Conservation (phyloP, 1,140 invertebrate genomes). For the Akabosia matsudoensis region DNA sequence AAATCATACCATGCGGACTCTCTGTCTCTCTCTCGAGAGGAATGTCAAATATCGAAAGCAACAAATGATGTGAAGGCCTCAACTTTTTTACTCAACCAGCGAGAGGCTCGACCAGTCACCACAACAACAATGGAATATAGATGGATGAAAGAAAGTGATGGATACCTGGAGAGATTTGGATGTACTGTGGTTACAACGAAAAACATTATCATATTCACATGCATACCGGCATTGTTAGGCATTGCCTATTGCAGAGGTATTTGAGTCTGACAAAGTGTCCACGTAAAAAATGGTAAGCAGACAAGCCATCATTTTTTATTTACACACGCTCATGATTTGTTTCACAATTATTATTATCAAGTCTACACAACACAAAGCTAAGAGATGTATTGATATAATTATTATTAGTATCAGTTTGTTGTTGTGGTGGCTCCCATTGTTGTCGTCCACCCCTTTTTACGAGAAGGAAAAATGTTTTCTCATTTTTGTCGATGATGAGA, state of each 20-base stretch:
- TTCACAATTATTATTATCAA: neutral
- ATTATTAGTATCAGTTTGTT: neutral
- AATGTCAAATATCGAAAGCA: neutral
- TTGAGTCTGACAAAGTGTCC: neutral
- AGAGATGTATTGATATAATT: neutral
- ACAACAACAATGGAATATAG: neutral
- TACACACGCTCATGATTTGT: slow-evolving; percentile 15
- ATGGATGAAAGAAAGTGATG: slow-evolving; percentile 11
- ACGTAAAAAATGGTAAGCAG: neutral
- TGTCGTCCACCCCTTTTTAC: no score
- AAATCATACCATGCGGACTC: neutral
- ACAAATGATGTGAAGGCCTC: no score
- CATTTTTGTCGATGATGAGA: no score
- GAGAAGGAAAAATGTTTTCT: no score
- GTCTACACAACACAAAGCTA: neutral
- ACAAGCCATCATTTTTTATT: slow-evolving; percentile 16
- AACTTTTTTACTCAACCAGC: no score
- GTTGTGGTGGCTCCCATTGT: neutral
- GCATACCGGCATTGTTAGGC: neutral
- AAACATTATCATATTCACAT: neutral
- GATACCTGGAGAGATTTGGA: neutral
- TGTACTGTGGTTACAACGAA: neutral
- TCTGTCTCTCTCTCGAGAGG: neutral
- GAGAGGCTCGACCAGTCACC: no score
- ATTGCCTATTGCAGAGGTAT: no score